Base-by-base conservation (phyloP, 2,113 vertebrate genomes). In the Patagioenas fasciata region DNA sequence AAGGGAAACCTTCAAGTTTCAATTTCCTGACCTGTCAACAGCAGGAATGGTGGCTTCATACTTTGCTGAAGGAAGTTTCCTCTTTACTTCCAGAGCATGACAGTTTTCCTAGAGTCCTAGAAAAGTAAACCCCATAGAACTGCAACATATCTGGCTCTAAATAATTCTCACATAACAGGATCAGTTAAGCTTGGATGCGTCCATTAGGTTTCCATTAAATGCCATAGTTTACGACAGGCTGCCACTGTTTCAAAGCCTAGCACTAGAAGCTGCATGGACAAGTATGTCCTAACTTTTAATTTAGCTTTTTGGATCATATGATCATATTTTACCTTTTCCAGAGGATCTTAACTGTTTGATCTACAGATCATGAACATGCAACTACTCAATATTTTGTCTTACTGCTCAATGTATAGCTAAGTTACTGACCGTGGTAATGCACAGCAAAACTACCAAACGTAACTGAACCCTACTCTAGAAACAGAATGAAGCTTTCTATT, bases 21-120 rank as follows among this genome's bases (percentile, higher is more conserved):
- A 29, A 32, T 75, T 89, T 95, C 84, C 74, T 91, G 89, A 75
- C 61, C 64, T 80, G 65, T 75, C 87, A 95, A 58, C 40, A 62
- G 64, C 64, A 42, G 50, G 60, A 91, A 72, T 81, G 47, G 40
- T 67, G 36, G 31, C 34, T 67, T 62, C 42, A 64, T 15, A 23
- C 70, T 70, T 47, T 38, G 36, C 40, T 88, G 72, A 89, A 91
- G 53, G 47, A 73, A 85, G 48, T 28, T 70, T 82, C 70, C 60
- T 70, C 66, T 73, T 65, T 10, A 26, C 18, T 62, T 67, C 47
- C 69, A 71, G 24, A 84, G 31, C 14, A 40, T 13, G 16, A 40
- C 24, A 51, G 26, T 34, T 74, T 75, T 53, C 50, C 0, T 0
- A 62, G 31, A 23, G 23, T 69, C 66, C 36, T 13, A 42, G 23